A percentile compares a stretch with the other conserved stretches of the same genome.
Conservation (phyloP, 2,797 vertebrate species). For the Huso huso region DNA sequence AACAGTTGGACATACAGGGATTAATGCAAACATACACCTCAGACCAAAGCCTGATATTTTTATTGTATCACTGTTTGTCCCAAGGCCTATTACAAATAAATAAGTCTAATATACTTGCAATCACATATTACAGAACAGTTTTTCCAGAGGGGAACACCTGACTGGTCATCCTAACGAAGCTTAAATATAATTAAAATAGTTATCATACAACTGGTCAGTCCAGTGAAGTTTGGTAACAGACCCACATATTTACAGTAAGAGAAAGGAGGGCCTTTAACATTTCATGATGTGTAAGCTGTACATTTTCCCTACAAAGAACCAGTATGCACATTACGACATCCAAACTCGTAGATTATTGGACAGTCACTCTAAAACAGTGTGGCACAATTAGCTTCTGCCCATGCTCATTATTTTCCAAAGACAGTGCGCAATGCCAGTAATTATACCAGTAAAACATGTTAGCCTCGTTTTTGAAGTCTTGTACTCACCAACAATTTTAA, state of each 20-base stretch:
- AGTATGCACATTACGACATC: conserved; percentile 14
- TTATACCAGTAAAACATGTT: no score
- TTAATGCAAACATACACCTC: no score
- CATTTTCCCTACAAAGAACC: conserved; percentile 26
- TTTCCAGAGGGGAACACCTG: conserved; percentile 29
- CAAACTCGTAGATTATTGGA: no score
- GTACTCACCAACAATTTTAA: conserved; percentile 87
- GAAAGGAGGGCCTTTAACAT: conserved; percentile 22
- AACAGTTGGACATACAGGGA: no score
- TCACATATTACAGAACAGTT: conserved; percentile 39
- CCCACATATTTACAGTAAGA: conserved; percentile 37
- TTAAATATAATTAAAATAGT: conserved; percentile 41
- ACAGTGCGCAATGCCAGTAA: no score
- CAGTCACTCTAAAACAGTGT: no score
- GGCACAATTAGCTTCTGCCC: no score
- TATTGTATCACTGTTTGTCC: conserved; percentile 37
- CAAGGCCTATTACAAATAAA: conserved; percentile 81
- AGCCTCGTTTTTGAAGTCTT: background rate
- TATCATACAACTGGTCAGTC: conserved; percentile 42
- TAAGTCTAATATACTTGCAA: conserved; percentile 60
- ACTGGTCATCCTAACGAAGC: conserved; percentile 40
- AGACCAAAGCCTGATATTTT: conserved; percentile 2
- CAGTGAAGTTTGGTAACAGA: conserved; percentile 30
- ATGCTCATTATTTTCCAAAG: no score
- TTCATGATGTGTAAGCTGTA: conserved; percentile 21